A percentile compares a stretch with the other conserved stretches of the same genome.
Conservation (phyloP, 2,888 invertebrate genomes). For the Danaus chrysippus region DNA sequence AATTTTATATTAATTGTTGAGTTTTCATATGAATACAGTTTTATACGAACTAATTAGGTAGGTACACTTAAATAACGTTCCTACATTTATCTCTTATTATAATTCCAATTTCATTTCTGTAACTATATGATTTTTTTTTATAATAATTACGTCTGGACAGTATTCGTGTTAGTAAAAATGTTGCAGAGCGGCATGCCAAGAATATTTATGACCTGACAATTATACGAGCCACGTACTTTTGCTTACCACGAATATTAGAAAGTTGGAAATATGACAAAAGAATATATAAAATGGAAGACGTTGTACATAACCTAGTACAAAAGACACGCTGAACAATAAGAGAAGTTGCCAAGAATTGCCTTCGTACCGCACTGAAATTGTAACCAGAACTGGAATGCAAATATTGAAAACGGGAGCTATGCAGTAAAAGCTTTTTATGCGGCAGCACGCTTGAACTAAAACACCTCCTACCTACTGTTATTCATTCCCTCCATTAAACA, state of each 20-base stretch:
- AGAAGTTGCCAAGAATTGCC: slow-evolving; percentile 52
- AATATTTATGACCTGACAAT: slow-evolving; percentile 8
- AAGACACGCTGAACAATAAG: slow-evolving; percentile 50
- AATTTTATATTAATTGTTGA: too few species aligned
- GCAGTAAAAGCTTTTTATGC: slow-evolving; percentile 65
- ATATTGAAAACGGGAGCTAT: slow-evolving; percentile 62
- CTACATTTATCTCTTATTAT: too few species aligned
- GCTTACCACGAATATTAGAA: slow-evolving; percentile 11
- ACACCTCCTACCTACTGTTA: slow-evolving; percentile 35
- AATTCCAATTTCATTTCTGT: too few species aligned
- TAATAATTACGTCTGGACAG: neutral
- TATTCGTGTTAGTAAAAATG: neutral
- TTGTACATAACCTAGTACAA: slow-evolving; percentile 36
- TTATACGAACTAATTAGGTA: too few species aligned
- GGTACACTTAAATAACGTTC: too few species aligned
- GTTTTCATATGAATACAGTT: too few species aligned
- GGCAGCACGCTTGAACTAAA: slow-evolving; percentile 54
- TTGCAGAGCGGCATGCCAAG: neutral
- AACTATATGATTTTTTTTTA: too few species aligned
- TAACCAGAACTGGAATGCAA: slow-evolving; percentile 69
- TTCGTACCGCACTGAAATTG: slow-evolving; percentile 49
- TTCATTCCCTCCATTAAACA: slow-evolving; percentile 32
- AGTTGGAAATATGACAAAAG: slow-evolving; percentile 22
- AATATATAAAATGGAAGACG: slow-evolving; percentile 12
- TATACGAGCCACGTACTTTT: neutral